Percentiles rank a stretch among this genome's conserved stretches.
These are phyloP conservation scores for Ichneumon xanthorius DNA, from an alignment of 2,888 invertebrate species.

Conservation along the genomic window DNA sequence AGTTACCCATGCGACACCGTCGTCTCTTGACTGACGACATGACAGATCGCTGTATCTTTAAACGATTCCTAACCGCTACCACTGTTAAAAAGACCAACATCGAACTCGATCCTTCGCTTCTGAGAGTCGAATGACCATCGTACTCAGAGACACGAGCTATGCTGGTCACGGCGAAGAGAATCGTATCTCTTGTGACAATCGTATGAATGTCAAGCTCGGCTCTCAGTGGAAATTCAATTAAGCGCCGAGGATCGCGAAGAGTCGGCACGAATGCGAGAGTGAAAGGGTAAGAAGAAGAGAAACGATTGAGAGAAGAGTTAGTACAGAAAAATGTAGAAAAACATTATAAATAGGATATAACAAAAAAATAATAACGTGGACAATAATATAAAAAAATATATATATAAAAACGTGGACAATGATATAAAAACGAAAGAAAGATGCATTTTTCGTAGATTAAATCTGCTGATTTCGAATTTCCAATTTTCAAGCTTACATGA, in stretches of 20 bases:
- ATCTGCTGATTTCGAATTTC: not conserved
- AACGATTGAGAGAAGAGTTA: constrained; percentile 3
- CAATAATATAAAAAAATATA: not conserved
- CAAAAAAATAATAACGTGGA: not conserved
- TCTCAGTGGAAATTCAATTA: constrained; percentile 59
- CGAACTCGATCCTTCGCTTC: constrained; percentile 49
- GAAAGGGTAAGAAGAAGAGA: constrained; percentile 20
- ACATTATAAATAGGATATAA: not conserved
- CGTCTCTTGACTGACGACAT: constrained; percentile 54
- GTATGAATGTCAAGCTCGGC: constrained; percentile 46
- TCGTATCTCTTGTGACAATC: constrained; percentile 63
- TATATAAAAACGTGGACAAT: no score
- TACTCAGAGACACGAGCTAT: constrained; percentile 36
- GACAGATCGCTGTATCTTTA: constrained; percentile 67
- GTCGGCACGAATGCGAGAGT: constrained; percentile 36
- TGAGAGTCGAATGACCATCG: constrained; percentile 52
- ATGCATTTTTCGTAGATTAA: not conserved
- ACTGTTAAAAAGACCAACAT: constrained; percentile 46
- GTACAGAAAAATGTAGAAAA: not conserved
- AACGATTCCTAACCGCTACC: constrained; percentile 63
- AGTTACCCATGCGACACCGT: constrained; percentile 44
- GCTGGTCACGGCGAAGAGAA: constrained; percentile 66
- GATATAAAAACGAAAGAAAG: not conserved
- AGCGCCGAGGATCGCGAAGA: constrained; percentile 29
- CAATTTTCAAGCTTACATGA: not conserved